A percentile compares a stretch with the other conserved stretches of the same genome.
These are phyloP conservation scores for Euspilapteryx auroguttella DNA, from an alignment of 2,888 invertebrate species.

Conservation along the genomic window DNA sequence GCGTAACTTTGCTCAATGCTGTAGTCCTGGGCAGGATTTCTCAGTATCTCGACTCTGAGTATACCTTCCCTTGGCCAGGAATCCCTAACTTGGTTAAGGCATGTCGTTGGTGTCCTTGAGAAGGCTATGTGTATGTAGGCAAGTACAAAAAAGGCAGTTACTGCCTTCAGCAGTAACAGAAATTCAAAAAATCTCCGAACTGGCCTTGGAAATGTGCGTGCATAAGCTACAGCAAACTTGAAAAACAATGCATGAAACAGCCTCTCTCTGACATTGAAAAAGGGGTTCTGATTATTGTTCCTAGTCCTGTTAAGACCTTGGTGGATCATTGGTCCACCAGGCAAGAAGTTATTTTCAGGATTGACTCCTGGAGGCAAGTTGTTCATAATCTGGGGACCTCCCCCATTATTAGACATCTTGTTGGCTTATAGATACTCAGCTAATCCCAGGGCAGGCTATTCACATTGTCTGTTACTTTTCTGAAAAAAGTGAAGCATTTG, in stretches of 20 bases:
- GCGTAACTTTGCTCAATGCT: constrained; percentile 82
- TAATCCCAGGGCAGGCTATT: too few relatives aligned
- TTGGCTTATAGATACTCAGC: neutral
- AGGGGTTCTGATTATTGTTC: constrained; percentile 71
- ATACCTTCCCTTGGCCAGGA: constrained; percentile 97
- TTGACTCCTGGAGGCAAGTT: constrained; percentile 51
- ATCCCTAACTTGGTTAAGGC: constrained; percentile 83
- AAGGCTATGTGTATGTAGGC: constrained; percentile 95
- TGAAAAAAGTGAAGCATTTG: neutral
- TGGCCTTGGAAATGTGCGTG: constrained; percentile 83
- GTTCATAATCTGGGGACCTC: constrained; percentile 33
- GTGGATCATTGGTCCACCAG: constrained; percentile 59
- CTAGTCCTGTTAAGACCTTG: constrained; percentile 51
- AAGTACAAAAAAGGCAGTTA: constrained; percentile 82
- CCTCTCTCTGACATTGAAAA: constrained; percentile 86
- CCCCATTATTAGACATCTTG: constrained; percentile 17
- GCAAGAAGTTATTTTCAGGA: constrained; percentile 52
- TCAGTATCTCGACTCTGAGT: constrained; percentile 84
- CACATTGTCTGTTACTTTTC: neutral
- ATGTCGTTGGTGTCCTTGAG: constrained; percentile 89
- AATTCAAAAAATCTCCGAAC: constrained; percentile 83
- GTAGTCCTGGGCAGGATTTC: constrained; percentile 72
- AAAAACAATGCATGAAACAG: constrained; percentile 95
- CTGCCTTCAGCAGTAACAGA: constrained; percentile 75
- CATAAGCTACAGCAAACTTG: constrained; percentile 89